phyloP scores from a whole-genome alignment of 2,797 vertebrate genomes.

The Anguilla anguilla region DNA sequence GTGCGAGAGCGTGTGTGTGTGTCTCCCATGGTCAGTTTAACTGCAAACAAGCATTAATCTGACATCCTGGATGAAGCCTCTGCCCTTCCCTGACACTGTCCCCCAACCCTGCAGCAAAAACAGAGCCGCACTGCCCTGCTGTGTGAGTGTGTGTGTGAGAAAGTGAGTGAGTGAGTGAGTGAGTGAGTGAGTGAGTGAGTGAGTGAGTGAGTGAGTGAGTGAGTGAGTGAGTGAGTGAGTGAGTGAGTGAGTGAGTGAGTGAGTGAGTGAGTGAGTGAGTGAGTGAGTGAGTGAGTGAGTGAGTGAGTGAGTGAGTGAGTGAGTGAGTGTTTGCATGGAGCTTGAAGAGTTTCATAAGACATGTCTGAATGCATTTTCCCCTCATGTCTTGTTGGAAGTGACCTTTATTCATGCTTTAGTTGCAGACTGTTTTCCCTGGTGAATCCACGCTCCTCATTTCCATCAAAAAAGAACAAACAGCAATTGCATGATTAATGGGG shows the following conservation, averaged over 20 bases:
- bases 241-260: not conserved
- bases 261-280: too few species aligned
- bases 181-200: not conserved
- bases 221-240: too few species aligned
- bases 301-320: not conserved
- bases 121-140: not conserved
- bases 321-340: not conserved
- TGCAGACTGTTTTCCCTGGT: not conserved
- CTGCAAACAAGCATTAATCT: conserved; percentile 1
- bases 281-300: too few species aligned
- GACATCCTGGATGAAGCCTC: not conserved
- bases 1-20: not conserved
- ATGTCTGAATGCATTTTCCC: not conserved
- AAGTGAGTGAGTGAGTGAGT: not conserved
- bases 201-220: too few species aligned
- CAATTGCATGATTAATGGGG: conserved; percentile 5
- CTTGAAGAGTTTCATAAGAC: not conserved
- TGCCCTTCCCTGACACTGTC: not conserved
- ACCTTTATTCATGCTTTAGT: not conserved
- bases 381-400: not conserved
- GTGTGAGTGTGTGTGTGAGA: not conserved
- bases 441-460: conserved; percentile 19
- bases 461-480: conserved; percentile 5
- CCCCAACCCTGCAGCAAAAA: not conserved
- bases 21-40: conserved; percentile 12